These are phyloP conservation scores for Myoxocephalus aenaeus DNA, from an alignment of 2,797 vertebrate species.

Conservation along the genomic window DNA sequence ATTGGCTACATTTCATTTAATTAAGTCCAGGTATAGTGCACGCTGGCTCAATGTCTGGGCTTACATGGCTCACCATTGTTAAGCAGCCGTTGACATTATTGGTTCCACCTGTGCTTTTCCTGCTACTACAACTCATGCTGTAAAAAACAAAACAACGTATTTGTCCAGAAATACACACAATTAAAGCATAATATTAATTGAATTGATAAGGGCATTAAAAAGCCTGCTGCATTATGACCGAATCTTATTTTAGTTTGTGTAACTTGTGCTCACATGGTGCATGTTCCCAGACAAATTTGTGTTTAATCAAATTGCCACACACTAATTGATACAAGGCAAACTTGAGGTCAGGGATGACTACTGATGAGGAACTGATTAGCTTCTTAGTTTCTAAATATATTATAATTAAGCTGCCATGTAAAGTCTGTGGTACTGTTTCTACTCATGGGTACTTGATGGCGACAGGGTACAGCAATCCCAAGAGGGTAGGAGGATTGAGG, in stretches of 20 bases:
- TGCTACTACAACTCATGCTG: background rate
- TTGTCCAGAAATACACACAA: background rate
- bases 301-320: slow-evolving; percentile 19
- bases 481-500: background rate
- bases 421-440: slow-evolving; percentile 1
- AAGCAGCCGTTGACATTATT: background rate
- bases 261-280: background rate
- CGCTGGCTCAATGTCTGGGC: background rate
- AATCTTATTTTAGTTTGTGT: background rate
- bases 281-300: background rate
- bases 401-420: slow-evolving; percentile 20
- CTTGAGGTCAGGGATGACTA: background rate
- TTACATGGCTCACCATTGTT: background rate
- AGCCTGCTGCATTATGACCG: background rate
- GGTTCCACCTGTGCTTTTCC: background rate
- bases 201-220: background rate
- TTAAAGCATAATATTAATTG: background rate
- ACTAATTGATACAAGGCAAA: slow-evolving; percentile 12
- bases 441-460: background rate
- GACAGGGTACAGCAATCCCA: background rate
- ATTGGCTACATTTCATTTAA: slow-evolving; percentile 8
- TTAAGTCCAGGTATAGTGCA: background rate
- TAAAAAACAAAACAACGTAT: background rate
- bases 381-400: slow-evolving; percentile 4
- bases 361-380: slow-evolving; percentile 21